phyloP scores from a whole-genome alignment of 2,888 invertebrate genomes.

The Beris chalybata region DNA sequence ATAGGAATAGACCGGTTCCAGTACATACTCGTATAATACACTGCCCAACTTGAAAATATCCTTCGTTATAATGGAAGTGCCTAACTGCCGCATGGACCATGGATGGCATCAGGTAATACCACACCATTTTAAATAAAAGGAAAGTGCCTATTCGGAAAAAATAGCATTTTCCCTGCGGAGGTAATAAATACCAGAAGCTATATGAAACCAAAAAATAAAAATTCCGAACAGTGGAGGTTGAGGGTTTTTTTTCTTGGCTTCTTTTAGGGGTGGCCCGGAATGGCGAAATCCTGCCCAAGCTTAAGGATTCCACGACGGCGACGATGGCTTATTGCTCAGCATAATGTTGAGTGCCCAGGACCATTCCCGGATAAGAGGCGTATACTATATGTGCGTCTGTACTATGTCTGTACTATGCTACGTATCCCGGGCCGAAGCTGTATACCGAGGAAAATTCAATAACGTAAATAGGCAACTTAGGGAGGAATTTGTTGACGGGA shows the following conservation, averaged over 20 bases:
- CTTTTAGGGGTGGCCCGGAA: not conserved
- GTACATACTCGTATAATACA: slow-evolving; percentile 16
- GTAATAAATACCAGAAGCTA: slow-evolving; percentile 33
- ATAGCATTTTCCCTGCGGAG: slow-evolving; percentile 32
- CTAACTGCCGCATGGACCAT: too few species aligned
- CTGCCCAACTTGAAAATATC: not conserved
- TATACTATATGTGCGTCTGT: too few species aligned
- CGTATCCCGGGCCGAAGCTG: not conserved
- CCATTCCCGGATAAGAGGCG: too few species aligned
- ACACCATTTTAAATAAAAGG: slow-evolving; percentile 3
- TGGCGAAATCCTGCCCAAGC: not conserved
- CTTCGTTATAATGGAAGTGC: slow-evolving; percentile 15
- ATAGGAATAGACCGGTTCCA: slow-evolving; percentile 18
- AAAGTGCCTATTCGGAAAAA: slow-evolving; percentile 12
- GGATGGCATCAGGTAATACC: not conserved
- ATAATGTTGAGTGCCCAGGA: too few species aligned
- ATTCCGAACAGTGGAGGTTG: slow-evolving; percentile 8
- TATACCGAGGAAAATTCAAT: slow-evolving; percentile 35
- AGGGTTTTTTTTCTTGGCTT: not conserved
- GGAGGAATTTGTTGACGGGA: slow-evolving; percentile 47
- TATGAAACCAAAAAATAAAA: slow-evolving; percentile 20
- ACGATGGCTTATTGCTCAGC: too few species aligned
- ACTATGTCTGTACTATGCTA: too few species aligned
- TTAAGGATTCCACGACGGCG: not conserved
- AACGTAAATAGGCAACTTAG: slow-evolving; percentile 35